Base-by-base conservation (phyloP, 2,113 vertebrate genomes). In the Tinamus guttatus region DNA sequence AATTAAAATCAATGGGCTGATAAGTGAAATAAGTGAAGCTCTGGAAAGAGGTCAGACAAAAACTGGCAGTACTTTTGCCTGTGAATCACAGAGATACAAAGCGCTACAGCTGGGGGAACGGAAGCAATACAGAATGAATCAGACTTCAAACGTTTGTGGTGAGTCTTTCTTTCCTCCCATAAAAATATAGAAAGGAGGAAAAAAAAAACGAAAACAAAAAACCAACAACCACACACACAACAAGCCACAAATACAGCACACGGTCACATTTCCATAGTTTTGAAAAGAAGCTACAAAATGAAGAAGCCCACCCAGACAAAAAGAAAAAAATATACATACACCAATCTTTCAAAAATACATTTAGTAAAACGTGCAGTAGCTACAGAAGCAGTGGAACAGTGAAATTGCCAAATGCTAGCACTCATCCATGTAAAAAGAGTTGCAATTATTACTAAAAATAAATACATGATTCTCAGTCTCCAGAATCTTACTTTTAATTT, bases 1-100 rank as follows among this genome's bases (percentile, higher is more conserved):
- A 96, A 81, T 86, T 76, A 93, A 95, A 96, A 93, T 94, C 71
- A 84, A 82, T 77, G 40, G n/a, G 27, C 83, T 91, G 85, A 85
- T 32, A 9, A 86, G 93, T 91, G n/a, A 45, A n/a, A 10, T 87
- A 93, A 94, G n/a, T 47, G 32, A 93, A 85, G 51, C 28, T 80
- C 52, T 67, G 54, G 82, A 94, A 91, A 76, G 58, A 8, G 65
- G 8, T 85, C 76, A 84, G 56, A 75, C 17, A 86, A 65, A 77
- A 79, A 64, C 27, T 70, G 45, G 51, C 40, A 94, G 63, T 9
- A 77, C 58, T 80, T 87, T 8, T 85, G n/a, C 59, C 34, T 70
- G 36, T 63, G 36, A 95, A 74, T 41, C 68, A 45, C 34, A 36
- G 40, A 43, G 59, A 80, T 19, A 73, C 8, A 85, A 91, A 73